A percentile compares a stretch with the other conserved stretches of the same genome.
phyloP scores from a whole-genome alignment of 2,888 invertebrate species.

The Tridacna crocea region DNA sequence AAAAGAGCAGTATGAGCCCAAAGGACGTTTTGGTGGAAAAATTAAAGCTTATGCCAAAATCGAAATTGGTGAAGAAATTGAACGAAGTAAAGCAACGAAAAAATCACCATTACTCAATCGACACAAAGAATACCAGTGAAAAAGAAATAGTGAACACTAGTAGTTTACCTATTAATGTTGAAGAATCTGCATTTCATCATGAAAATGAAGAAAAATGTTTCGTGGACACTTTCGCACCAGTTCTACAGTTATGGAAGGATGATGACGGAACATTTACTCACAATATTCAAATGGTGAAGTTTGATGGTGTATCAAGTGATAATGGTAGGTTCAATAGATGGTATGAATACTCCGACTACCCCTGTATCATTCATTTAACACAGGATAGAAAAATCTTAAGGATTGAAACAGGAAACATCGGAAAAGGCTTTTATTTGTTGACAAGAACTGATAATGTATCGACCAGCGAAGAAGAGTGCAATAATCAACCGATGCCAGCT shows the following conservation, averaged over 20 bases:
- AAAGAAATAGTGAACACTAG: background rate
- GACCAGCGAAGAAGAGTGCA: background rate
- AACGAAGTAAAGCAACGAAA: background rate
- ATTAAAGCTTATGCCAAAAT: background rate
- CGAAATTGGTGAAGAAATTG: background rate
- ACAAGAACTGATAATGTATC: background rate
- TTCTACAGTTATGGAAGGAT: conserved; percentile 10
- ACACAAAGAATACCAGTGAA: background rate
- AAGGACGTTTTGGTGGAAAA: conserved; percentile 13
- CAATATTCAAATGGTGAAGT: background rate
- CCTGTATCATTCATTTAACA: background rate
- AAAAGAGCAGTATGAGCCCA: background rate
- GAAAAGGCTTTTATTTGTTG: conserved; percentile 4
- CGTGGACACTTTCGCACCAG: background rate
- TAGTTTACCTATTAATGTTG: background rate
- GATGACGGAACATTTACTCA: background rate
- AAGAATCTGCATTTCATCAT: background rate
- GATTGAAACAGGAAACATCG: background rate
- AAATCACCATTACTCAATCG: background rate
- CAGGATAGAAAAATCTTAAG: background rate
- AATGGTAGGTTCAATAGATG: conserved; percentile 2
- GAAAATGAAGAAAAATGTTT: background rate
- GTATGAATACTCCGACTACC: conserved; percentile 16
- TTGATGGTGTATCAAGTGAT: background rate
- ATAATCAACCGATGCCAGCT: background rate